Conservation (phyloP, 2,113 vertebrate species). For the Numenius arquata region DNA sequence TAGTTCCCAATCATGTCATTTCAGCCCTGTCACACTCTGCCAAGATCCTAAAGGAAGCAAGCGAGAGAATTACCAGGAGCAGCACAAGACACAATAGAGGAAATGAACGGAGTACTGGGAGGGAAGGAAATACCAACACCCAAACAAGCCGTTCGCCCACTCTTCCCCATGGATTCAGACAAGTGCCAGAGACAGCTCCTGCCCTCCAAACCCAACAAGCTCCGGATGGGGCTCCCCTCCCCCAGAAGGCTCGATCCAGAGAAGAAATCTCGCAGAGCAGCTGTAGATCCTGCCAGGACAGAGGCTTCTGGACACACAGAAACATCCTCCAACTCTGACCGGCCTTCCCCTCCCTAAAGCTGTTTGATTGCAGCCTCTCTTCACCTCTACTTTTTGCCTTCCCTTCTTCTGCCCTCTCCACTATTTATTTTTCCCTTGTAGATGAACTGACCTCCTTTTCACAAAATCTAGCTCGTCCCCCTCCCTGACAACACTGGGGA, state of each 20-base stretch:
- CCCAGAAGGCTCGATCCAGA: background rate
- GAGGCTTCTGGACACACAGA: background rate
- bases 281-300: background rate
- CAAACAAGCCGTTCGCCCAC: background rate
- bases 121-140: background rate
- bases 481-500: no score
- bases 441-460: background rate
- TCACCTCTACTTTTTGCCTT: background rate
- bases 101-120: fast-evolving
- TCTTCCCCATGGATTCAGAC: background rate
- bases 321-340: background rate
- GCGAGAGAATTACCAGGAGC: background rate
- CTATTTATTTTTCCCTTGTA: background rate
- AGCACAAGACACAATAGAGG: background rate
- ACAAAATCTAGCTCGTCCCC: background rate
- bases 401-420: background rate
- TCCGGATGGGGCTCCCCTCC: background rate
- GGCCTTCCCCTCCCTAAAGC: background rate
- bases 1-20: background rate
- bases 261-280: background rate
- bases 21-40: background rate
- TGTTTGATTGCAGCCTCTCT: background rate
- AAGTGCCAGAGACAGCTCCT: background rate
- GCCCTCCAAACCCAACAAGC: background rate
- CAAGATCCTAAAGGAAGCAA: background rate